A percentile compares a stretch with the other conserved stretches of the same genome.
Conservation (phyloP, 2,113 vertebrate species). For the Crocuta crocuta region DNA sequence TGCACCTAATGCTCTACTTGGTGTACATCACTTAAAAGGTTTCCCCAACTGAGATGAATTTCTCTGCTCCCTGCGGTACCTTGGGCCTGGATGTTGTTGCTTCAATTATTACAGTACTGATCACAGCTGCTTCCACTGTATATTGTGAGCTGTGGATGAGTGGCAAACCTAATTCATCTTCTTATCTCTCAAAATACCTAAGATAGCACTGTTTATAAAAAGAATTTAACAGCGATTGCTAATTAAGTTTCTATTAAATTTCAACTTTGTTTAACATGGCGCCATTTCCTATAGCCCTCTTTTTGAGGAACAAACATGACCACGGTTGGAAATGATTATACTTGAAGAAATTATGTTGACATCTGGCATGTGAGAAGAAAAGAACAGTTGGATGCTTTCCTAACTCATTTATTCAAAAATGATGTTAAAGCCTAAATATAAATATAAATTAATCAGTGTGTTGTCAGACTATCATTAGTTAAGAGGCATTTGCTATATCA, state of each 20-base stretch:
- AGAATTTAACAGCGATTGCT: not conserved
- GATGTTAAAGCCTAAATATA: constrained; percentile 42
- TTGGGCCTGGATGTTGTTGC: not conserved
- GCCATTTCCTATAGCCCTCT: not conserved
- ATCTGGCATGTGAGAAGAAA: constrained; percentile 25
- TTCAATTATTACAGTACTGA: not conserved
- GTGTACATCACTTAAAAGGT: not conserved
- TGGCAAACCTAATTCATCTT: not conserved
- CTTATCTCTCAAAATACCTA: constrained; percentile 4
- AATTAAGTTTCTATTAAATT: constrained; percentile 56
- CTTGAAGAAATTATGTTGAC: not conserved
- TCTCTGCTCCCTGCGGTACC: not conserved
- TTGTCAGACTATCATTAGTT: not conserved
- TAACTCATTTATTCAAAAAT: constrained; percentile 50
- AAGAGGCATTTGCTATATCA: not conserved
- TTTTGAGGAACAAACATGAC: constrained; percentile 28
- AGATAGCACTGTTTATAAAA: constrained; percentile 45
- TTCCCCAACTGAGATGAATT: not conserved
- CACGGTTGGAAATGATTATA: constrained; percentile 11
- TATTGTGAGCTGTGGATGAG: constrained; percentile 21
- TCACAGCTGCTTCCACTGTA: not conserved
- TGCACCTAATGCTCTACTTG: not conserved
- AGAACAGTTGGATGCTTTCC: not conserved
- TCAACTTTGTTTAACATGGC: constrained; percentile 15
- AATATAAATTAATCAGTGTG: not conserved